Evolutionary conservation across 2,797 vertebrate species (phyloP).

Genomic region (Brachyalestes nurse): DNA sequence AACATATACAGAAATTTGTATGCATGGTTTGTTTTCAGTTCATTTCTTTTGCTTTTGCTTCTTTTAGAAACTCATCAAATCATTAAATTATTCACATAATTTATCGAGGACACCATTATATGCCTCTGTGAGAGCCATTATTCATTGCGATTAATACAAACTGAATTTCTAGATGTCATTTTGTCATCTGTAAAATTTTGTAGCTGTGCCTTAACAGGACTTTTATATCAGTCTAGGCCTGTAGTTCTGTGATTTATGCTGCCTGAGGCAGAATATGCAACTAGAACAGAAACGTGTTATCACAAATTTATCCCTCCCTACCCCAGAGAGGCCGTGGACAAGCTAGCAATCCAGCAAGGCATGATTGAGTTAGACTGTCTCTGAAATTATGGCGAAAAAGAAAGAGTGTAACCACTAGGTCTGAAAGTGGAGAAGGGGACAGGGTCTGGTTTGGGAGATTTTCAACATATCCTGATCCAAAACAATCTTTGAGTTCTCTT

Average conservation of each 20-base stretch:
- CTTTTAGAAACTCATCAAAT: neutral
- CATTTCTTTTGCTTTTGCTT: neutral
- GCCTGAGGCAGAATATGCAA: constrained; percentile 29
- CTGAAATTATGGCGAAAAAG: constrained; percentile 47
- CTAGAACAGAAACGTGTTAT: constrained; percentile 38
- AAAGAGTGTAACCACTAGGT: constrained; percentile 56
- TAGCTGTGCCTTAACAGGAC: neutral
- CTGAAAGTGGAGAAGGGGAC: constrained; percentile 55
- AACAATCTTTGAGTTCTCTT: constrained; percentile 56
- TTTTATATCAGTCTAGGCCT: constrained; percentile 43
- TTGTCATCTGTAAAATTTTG: neutral
- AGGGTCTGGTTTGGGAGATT: constrained; percentile 38
- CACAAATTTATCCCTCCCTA: constrained; percentile 45
- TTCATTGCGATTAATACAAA: constrained; percentile 1
- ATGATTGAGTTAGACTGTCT: constrained; percentile 13
- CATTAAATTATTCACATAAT: neutral
- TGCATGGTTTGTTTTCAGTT: neutral
- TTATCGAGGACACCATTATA: neutral
- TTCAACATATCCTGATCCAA: constrained; percentile 47
- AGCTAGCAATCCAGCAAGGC: constrained; percentile 41
- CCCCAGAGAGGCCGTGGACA: constrained; percentile 33
- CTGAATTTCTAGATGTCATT: neutral
- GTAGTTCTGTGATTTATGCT: constrained; percentile 48
- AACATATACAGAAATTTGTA: too few relatives aligned
- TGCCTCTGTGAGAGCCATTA: neutral